Base-by-base conservation (phyloP, 2,113 vertebrate species). In the Hucho hucho region DNA sequence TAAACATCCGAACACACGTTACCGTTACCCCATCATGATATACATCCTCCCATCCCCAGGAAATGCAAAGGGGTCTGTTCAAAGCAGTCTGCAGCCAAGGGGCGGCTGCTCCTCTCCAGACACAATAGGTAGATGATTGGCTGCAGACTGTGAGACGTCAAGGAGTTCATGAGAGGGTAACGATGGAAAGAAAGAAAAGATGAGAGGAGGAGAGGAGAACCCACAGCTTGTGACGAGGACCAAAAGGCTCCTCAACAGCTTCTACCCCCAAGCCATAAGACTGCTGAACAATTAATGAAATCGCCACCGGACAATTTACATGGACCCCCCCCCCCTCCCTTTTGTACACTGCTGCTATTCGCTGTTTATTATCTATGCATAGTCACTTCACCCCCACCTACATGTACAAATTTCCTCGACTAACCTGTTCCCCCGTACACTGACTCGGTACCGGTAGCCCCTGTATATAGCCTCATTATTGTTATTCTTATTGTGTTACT, bases 21-120 rank as follows among this genome's bases (percentile, higher is more conserved):
- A 20, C 20, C 4, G n/a, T 59, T 14, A 20, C 13, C 3, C 4
- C 18, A n/a, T 18, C 56, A 13, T n/a, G 13, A 3, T 58, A 13
- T 58, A 53, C 49, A 53, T 75, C 32, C 74, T 73, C 73, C 81
- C 79, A 18, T 43, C 67, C 78, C 61, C 80, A 75, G 78, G 64
- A 3, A 64, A 53, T 78, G 76, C 72, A 82, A 78, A 86, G 61
- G 74, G 49, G 82, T 81, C 69, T 61, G 74, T 29, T 73, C 67
- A 63, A 71, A 80, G 80, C 75, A 37, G 32, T 64, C n/a, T 64
- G 61, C 61, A 64, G 61, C 11, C 12, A 24, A 64, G 61, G 2
- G n/a, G 24, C 4, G 24, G 22, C 61, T 24, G 61, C 22, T 13
- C n/a, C 20, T 13, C n/a, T 25, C 24, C 11, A 25, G n/a, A 25